Conservation (phyloP, 1,140 invertebrate species). For the Saccostrea glomerata region DNA sequence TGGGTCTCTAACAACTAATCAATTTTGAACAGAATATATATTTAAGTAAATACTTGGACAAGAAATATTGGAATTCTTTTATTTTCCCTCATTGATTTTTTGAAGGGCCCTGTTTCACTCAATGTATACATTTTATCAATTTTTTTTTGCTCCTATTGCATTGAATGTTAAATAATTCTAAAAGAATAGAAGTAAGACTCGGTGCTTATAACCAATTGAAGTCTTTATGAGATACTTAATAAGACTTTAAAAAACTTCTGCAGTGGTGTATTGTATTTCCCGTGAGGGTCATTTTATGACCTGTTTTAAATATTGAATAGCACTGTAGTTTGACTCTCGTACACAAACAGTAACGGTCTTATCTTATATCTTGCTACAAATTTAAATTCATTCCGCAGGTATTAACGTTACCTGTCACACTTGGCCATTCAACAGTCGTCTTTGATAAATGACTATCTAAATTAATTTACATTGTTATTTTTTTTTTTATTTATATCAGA, state of each 20-base stretch:
- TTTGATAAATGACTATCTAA: conserved; percentile 24
- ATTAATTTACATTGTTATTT: conserved; percentile 25
- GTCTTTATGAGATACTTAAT: background rate
- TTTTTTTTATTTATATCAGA: no score
- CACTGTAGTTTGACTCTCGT: background rate
- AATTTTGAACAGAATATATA: conserved; percentile 3
- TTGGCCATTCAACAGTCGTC: background rate
- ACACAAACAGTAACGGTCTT: background rate
- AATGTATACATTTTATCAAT: conserved; percentile 15
- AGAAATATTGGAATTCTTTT: conserved; percentile 31
- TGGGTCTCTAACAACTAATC: background rate
- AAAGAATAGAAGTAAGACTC: background rate
- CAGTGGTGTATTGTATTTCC: background rate
- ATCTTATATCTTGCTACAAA: conserved; percentile 18
- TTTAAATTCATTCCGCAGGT: conserved; percentile 13
- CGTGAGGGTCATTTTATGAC: background rate
- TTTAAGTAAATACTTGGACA: background rate
- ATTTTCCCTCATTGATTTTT: conserved; percentile 16
- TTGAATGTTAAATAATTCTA: background rate
- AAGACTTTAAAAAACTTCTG: conserved; percentile 18
- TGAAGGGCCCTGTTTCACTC: background rate
- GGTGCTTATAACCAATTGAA: conserved; percentile 24
- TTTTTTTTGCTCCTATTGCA: background rate
- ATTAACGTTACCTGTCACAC: conserved; percentile 12
- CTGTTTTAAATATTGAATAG: conserved; percentile 25